Base-by-base conservation (phyloP, 2,113 vertebrate genomes). In the Sturnira hondurensis region DNA sequence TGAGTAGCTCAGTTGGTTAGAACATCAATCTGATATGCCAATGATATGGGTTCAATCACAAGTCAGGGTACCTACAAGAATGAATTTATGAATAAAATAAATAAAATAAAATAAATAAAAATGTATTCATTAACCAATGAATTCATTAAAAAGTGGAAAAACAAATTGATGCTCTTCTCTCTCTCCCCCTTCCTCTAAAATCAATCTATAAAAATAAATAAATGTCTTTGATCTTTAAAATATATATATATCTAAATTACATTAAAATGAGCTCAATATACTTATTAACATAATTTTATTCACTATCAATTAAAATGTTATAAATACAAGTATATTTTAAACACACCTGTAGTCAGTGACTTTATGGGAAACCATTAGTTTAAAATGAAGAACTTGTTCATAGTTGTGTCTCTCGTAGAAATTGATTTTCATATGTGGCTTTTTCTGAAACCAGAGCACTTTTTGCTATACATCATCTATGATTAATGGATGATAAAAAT, bases 381-480 rank as follows among this genome's bases (percentile, higher is more conserved):
- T 24, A 92, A 94, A 95, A 73, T 52, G 50, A 90, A 87, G 19
- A 81, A 68, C 73, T 71, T 67, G 17, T 84, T 95, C 63, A 95
- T 63, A 61, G 47, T 78, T 87, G 91, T 63, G 41, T 76, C 24
- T 52, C 50, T 78, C 89, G 16, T 26, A 76, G 74, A 89, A 95
- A 92, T 43, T 61, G 56, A 83, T 93, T 94, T 92, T 94, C 71
- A 26, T 83, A 63, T 68, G 54, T 68, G 70, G 38, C 15, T 86
- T 96, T 91, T 83, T 80, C 65, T 84, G 43, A 86, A 83, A 16
- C 81, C 17, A 38, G 13, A 84, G 10, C 50, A 85, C 95, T 88
- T 82, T 65, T 87, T 92, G 50, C 36, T 56, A 61, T 58, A 61
- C 8, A 10, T 90, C 80, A 70, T 71, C 19, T 70, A 20, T 20